phyloP scores from a whole-genome alignment of 2,113 vertebrate genomes.

The Neoarius graeffei region DNA sequence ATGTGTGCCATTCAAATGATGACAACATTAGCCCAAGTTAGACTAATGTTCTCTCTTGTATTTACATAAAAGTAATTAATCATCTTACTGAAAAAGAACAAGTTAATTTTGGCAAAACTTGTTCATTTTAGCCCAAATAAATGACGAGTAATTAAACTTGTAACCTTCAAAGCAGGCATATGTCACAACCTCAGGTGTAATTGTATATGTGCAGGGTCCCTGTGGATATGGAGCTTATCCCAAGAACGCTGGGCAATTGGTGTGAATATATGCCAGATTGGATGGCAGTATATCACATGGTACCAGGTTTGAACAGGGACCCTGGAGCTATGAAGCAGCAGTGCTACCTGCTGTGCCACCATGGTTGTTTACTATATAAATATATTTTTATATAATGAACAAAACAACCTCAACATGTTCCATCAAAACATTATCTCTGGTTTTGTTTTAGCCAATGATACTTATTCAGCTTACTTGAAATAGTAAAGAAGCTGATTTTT shows the following conservation, averaged over 20 bases:
- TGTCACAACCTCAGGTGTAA: neutral
- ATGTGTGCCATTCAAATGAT: neutral
- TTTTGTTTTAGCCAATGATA: neutral
- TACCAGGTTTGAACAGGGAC: neutral
- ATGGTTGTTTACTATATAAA: neutral
- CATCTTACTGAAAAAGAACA: neutral
- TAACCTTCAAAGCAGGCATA: neutral
- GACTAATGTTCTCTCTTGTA: slow-evolving; percentile 1
- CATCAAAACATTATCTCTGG: neutral
- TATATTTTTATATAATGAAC: neutral
- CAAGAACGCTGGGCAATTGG: neutral
- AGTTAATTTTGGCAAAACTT: neutral
- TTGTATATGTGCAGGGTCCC: neutral
- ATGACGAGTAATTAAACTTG: neutral
- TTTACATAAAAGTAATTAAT: neutral
- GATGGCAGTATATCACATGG: neutral
- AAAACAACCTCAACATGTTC: neutral
- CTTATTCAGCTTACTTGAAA: neutral
- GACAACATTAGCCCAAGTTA: neutral
- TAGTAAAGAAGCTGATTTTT: neutral
- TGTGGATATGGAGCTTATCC: neutral
- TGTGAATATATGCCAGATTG: neutral
- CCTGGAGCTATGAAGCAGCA: neutral
- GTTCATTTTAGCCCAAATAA: neutral
- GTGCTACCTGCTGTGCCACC: neutral